Evolutionary conservation across 2,113 vertebrate genomes (phyloP), one percentile per base, ranked within the genome.

Genomic region (Platycercus adscitus): DNA sequence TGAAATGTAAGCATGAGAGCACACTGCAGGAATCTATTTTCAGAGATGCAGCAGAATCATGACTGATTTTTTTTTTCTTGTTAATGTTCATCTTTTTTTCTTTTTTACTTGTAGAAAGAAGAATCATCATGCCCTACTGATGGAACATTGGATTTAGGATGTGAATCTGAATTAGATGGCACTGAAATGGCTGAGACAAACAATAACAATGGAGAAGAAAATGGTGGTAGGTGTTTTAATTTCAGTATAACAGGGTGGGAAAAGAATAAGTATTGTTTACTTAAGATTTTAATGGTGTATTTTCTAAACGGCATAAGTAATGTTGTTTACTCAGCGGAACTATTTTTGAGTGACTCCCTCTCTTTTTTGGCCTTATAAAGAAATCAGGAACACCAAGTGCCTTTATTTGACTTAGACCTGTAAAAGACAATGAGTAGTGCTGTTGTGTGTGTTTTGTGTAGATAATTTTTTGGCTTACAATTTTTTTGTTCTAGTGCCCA

Each of bases 171-270:
- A 89, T 95, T 98, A 97, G 98, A 98, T 97, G 97, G 98, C 89
- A 86, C 98, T 93, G 98, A 99, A 95, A 98, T 98, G 98, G 98
- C 98, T 31, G 98, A 98, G 93, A 97, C 97, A 96, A 98, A 97
- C 93, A 97, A 90, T 95, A 97, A 96, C 95, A 97, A 93, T 88
- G 97, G 97, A 96, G 98, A 98, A 93, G 98, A 98, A 97, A 98
- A 98, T 95, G 97, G 98, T 98, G 98, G 98, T 98, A 93, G 95
- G 96, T 97, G n/a, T 53, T 91, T 79, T 78, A 31, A 65, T 81
- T 50, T 86, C 82, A 68, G 13, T 95, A 61, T 89, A 88, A 86
- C 28, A 86, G 49, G 41, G 53, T 19, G 69, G 75, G 82, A 21
- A 61, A 73, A 70, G 5, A 47, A 41, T 44, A 58, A 14, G 13